Percentiles rank a stretch among this genome's conserved stretches.
These are phyloP conservation scores for Ophioderma brevispina DNA, from an alignment of 35 echinoderm and acorn worm genomes.

Conservation along the genomic window DNA sequence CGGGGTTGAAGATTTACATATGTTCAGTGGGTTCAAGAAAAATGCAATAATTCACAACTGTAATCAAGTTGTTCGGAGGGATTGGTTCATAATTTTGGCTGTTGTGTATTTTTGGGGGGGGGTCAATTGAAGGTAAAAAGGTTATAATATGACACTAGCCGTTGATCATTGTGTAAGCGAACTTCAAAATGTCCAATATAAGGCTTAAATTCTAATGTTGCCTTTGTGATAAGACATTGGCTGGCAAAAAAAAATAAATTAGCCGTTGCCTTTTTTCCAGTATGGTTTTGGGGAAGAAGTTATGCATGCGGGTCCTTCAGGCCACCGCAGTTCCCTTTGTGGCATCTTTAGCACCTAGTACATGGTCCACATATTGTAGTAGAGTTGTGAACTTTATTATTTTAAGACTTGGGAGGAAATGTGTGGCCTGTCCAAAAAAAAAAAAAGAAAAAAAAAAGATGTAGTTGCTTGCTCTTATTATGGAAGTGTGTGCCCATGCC, in stretches of 20 bases:
- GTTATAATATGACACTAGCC: background rate
- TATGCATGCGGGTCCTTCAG: background rate
- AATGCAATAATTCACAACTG: background rate
- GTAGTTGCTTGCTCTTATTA: background rate
- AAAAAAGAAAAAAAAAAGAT: too few species aligned
- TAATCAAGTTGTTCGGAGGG: background rate
- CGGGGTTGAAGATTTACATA: background rate
- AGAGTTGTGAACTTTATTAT: background rate
- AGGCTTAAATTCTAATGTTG: background rate
- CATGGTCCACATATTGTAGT: background rate
- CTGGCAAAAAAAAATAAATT: background rate
- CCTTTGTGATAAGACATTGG: background rate
- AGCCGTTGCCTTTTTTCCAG: background rate
- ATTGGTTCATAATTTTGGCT: slow-evolving; percentile 16
- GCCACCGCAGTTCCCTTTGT: too few species aligned
- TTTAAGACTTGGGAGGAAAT: background rate
- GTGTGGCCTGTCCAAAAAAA: background rate
- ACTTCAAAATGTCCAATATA: background rate
- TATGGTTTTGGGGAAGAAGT: background rate
- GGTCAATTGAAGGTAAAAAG: background rate
- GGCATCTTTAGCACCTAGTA: too few species aligned
- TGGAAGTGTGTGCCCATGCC: background rate
- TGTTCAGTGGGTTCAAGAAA: background rate
- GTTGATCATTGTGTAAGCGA: background rate
- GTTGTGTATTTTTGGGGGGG: background rate